Base-by-base conservation (phyloP, 1,140 invertebrate genomes). In the Reticulitermes speratus region DNA sequence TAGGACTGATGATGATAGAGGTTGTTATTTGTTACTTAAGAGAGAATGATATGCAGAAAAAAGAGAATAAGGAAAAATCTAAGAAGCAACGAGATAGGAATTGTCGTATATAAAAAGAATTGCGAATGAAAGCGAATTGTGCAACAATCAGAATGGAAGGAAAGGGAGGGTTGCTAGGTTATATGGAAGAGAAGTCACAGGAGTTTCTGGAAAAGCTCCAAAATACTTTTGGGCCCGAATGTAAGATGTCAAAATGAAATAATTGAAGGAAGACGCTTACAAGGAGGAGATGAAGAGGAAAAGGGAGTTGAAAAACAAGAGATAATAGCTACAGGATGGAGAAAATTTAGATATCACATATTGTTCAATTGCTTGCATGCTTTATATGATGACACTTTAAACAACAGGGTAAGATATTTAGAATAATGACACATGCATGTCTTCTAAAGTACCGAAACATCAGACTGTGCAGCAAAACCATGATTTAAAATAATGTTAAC, bases 11-110 rank as follows among this genome's bases (percentile, higher is more conserved):
- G 38, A 59, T 75, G 65, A 75, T 30, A 75, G 65, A 75, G 25
- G 65, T 75, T 75, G 65, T 75, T 75, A 75, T 75, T n/a, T 75
- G 65, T 75, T 75, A 75, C 65, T 75, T 75, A 75, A 30, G 65
- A 30, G 65, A n/a, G 65, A 75, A 75, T n/a, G 65, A 75, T n/a
- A n/a, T 75, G n/a, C n/a, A 75, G n/a, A 75, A 6, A n/a, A 25
- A 30, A 75, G 9, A 16, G 14, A 30, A n/a, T 2, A 75, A 75
- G 65, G 65, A 12, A 75, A 25, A 75, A 75, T 25, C n/a, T 75
- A 30, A 75, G 65, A 11, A 30, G n/a, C 25, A 75, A 7, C 3
- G 65, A 75, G 65, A 75, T 30, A 75, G 65, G 65, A 30, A 75
- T 75, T 75, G 65, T 75, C 65, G 14, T 75, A 75, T 75, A 75